phyloP scores from a whole-genome alignment of 2,797 vertebrate species.

The Jordanella pulchra region DNA sequence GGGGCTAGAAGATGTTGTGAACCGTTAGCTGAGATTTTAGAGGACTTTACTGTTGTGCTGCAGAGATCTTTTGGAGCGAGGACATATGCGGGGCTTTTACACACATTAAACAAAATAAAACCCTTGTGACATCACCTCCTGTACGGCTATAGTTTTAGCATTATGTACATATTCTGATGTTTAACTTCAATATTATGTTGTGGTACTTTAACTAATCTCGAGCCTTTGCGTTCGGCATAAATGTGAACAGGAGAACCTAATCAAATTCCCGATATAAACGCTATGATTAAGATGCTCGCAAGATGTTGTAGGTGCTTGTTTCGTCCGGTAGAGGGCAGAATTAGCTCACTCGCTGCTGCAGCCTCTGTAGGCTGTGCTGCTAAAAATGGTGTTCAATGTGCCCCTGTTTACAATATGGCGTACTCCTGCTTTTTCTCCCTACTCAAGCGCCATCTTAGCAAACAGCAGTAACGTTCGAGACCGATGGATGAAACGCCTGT shows the following conservation, averaged over 20 bases:
- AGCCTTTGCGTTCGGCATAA: not conserved
- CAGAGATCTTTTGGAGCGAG: too few species aligned
- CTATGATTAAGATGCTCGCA: not conserved
- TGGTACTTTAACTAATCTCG: not conserved
- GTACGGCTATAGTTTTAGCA: not conserved
- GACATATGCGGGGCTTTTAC: not conserved
- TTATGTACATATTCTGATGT: too few species aligned
- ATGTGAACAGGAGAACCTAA: too few species aligned
- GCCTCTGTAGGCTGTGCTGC: constrained; percentile 45
- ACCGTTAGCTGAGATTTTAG: not conserved
- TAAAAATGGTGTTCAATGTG: constrained; percentile 76
- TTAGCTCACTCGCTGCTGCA: constrained; percentile 42
- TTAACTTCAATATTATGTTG: too few species aligned
- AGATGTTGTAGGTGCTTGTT: not conserved
- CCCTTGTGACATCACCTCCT: not conserved
- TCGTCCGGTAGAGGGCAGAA: not conserved
- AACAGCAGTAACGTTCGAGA: constrained; percentile 22
- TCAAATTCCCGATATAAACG: too few species aligned
- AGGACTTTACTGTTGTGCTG: not conserved
- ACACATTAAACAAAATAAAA: not conserved
- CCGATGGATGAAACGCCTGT: not conserved
- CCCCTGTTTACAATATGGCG: constrained; percentile 94
- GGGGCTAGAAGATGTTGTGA: not conserved
- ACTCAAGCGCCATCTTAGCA: constrained; percentile 89
- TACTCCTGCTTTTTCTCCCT: constrained; percentile 82